These are phyloP conservation scores for Drosophila parvula DNA, from an alignment of 1,140 invertebrate species.

Conservation along the genomic window DNA sequence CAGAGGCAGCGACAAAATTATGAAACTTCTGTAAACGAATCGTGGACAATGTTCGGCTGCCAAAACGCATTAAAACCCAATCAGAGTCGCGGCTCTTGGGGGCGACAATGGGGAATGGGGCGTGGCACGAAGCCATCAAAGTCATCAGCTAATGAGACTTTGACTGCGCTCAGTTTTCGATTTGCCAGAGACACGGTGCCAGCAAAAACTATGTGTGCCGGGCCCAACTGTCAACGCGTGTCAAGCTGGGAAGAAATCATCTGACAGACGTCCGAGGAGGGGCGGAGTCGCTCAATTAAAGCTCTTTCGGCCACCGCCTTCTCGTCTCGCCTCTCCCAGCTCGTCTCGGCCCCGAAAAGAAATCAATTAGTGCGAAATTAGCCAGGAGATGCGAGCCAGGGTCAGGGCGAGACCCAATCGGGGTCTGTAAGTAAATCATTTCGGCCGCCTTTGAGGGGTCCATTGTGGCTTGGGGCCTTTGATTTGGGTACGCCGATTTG, in stretches of 20 bases:
- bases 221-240: conserved; percentile 75
- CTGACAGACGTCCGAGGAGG: conserved; percentile 52
- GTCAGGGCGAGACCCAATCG: conserved; percentile 20
- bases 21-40: conserved; percentile 59
- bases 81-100: conserved; percentile 42
- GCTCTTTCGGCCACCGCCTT: conserved; percentile 35
- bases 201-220: conserved; percentile 39
- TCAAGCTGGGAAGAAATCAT: conserved; percentile 63
- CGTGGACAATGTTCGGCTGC: conserved; percentile 63
- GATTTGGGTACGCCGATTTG: conserved; percentile 74
- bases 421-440: conserved; percentile 64
- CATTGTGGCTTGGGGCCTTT: conserved; percentile 68
- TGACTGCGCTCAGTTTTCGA: conserved; percentile 81
- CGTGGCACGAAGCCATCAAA: conserved; percentile 50
- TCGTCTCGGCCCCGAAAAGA: conserved; percentile 50
- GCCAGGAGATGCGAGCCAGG: conserved; percentile 49
- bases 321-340: too few species aligned
- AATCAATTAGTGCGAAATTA: conserved; percentile 82
- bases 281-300: conserved; percentile 70
- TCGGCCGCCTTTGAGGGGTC: conserved; percentile 37
- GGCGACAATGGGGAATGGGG: background rate
- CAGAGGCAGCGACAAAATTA: conserved; percentile 51
- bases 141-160: conserved; percentile 79
- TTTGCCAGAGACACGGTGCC: conserved; percentile 52
- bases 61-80: conserved; percentile 80